Base-by-base conservation (phyloP, 2,113 vertebrate species). In the Cyanoderma ruficeps region DNA sequence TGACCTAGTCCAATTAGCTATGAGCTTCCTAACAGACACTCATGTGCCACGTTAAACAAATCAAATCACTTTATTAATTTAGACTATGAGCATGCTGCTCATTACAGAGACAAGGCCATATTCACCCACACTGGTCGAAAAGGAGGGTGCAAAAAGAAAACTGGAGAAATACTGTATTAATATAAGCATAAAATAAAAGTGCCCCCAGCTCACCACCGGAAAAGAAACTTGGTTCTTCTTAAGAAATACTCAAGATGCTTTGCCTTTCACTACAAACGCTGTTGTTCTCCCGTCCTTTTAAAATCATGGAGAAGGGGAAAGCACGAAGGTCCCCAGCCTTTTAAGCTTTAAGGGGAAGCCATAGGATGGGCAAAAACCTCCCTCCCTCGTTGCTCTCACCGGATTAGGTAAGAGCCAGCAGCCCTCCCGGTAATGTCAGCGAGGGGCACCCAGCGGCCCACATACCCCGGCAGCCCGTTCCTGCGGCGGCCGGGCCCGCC, bases 41-140 rank as follows among this genome's bases (percentile, higher is more conserved):
- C 50, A 55, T 24, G n/a, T 86, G 30, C 57, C 83, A 70, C 24
- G 7, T 88, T 86, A 70, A 72, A 86, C 12, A 83, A 88, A 85
- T 18, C 37, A 41, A 85, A 37, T 55, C 42, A 92, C 30, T 80
- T 92, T 55, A 90, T 59, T 91, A 84, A 67, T 81, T 81, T 37
- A 44, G 46, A 25, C 23, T 9, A 5, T 3, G 6, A 83, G 10
- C 30, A 76, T 74, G 37, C 33, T 6, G 10, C 27, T 74, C 64
- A 49, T 56, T 70, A 60, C 15, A 57, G 33, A 76, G 3, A 12
- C 64, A 64, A 68, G 10, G 42, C 4, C 64, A 61, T 7, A 61
- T 61, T 70, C 63, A 33, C 33, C 18, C 11, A 42, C 22, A 21
- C n/a, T 17, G 3, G 13, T 0, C 10, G n/a, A 67, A 87, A 87